phyloP scores from a whole-genome alignment of 2,888 invertebrate species.

The Pollenia labialis region DNA sequence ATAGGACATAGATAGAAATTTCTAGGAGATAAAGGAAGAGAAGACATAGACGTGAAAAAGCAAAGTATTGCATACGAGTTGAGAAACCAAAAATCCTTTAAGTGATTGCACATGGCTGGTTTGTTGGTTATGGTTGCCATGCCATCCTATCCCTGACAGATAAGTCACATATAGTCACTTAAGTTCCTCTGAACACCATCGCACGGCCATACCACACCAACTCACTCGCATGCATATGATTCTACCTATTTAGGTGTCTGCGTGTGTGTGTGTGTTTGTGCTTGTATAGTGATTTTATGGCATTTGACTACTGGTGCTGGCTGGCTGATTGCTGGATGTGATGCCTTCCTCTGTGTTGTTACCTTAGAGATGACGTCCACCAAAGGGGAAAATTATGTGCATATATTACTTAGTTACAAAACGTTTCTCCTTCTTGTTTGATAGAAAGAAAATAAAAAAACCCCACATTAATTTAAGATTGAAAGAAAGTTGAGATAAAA shows the following conservation, averaged over 20 bases:
- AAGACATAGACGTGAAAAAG: neutral
- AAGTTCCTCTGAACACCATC: neutral
- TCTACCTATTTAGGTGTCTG: neutral
- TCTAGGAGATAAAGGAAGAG: neutral
- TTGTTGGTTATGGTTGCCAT: constrained; percentile 40
- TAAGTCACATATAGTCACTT: constrained; percentile 44
- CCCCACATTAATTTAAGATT: constrained; percentile 7
- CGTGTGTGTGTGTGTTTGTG: neutral
- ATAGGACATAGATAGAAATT: constrained; percentile 34
- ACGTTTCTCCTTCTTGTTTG: constrained; percentile 10
- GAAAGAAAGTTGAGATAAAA: constrained; percentile 22
- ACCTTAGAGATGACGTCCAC: constrained; percentile 43
- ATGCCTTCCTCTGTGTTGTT: constrained; percentile 34
- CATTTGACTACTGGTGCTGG: constrained; percentile 19
- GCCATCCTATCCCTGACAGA: constrained; percentile 36
- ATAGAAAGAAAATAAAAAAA: neutral
- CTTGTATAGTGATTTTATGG: constrained; percentile 19
- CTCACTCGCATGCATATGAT: neutral
- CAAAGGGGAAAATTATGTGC: constrained; percentile 45
- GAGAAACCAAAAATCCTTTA: constrained; percentile 42
- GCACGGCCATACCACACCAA: neutral
- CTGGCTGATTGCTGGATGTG: neutral
- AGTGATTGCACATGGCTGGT: constrained; percentile 42
- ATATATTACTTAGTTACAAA: constrained; percentile 33
- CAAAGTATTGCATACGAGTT: neutral